Evolutionary conservation across 2,113 vertebrate genomes (phyloP).

Genomic region (Cyanistes caeruleus): DNA sequence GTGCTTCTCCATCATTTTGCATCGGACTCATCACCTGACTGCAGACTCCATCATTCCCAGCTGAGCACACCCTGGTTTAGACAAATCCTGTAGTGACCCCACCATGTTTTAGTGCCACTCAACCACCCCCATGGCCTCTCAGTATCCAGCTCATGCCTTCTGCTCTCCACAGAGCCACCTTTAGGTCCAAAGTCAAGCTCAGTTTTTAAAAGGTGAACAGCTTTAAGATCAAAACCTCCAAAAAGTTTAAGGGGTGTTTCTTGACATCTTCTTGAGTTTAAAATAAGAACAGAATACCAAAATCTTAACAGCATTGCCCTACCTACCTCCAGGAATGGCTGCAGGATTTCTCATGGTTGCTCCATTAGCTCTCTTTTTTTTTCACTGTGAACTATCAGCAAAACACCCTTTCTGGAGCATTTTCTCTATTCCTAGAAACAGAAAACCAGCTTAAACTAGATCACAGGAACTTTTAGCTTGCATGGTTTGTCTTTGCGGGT

Average conservation of each 20-base stretch:
- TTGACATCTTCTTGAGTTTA: neutral
- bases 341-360: slow-evolving; percentile 12
- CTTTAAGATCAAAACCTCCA: slow-evolving; percentile 55
- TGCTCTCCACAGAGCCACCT: neutral
- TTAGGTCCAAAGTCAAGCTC: slow-evolving; percentile 11
- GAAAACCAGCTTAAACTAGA: neutral
- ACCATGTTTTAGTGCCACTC: neutral
- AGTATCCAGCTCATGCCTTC: neutral
- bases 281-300: slow-evolving; percentile 26
- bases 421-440: neutral
- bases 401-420: neutral
- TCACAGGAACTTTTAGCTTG: neutral
- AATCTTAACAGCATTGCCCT: slow-evolving; percentile 1
- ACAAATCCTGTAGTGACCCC: neutral
- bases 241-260: neutral
- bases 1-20: neutral
- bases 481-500: neutral
- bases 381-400: slow-evolving; percentile 47
- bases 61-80: neutral
- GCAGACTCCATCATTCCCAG: neutral
- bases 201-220: slow-evolving; percentile 36
- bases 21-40: neutral
- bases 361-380: slow-evolving; percentile 12
- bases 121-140: neutral
- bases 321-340: slow-evolving; percentile 56